Evolutionary conservation across 2,113 vertebrate genomes (phyloP).

Genomic region (Rhynchomys soricoides): DNA sequence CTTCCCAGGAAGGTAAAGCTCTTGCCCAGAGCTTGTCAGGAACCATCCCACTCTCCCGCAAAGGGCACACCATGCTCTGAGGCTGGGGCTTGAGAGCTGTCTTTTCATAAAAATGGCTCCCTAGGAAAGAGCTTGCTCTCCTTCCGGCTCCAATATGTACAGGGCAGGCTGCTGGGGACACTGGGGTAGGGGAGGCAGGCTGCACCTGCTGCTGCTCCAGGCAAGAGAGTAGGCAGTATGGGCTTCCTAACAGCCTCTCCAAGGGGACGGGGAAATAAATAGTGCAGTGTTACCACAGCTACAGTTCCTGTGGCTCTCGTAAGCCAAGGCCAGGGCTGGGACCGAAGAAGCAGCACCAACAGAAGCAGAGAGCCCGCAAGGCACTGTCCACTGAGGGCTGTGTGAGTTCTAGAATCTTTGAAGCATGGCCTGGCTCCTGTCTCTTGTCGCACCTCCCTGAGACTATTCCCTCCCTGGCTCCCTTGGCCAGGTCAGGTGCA

Average conservation of each 20-base stretch:
- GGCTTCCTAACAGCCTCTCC: not conserved
- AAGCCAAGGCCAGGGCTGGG: not conserved
- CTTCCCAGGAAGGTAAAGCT: not conserved
- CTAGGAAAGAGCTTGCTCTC: not conserved
- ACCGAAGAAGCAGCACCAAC: not conserved
- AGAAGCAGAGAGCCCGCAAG: not conserved
- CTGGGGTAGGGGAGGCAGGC: not conserved
- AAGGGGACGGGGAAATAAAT: too few species aligned
- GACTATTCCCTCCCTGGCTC: too few species aligned
- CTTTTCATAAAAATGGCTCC: not conserved
- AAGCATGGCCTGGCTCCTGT: rapidly evolving
- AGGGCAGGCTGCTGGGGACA: not conserved
- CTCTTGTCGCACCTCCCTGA: not conserved
- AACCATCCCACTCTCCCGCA: rapidly evolving
- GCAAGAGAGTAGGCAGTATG: not conserved
- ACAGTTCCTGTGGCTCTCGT: not conserved
- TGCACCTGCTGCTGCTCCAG: too few species aligned
- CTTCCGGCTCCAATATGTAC: not conserved
- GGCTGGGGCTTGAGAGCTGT: not conserved
- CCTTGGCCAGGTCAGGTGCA: not conserved
- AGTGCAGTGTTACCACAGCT: not conserved
- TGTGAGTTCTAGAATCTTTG: not conserved
- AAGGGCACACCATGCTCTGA: rapidly evolving
- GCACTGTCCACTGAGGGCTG: not conserved
- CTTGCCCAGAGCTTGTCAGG: not conserved